Percentiles rank a stretch among this genome's conserved stretches.
These are phyloP conservation scores for Rattus rattus DNA, from an alignment of 2,113 vertebrate genomes.

Conservation along the genomic window DNA sequence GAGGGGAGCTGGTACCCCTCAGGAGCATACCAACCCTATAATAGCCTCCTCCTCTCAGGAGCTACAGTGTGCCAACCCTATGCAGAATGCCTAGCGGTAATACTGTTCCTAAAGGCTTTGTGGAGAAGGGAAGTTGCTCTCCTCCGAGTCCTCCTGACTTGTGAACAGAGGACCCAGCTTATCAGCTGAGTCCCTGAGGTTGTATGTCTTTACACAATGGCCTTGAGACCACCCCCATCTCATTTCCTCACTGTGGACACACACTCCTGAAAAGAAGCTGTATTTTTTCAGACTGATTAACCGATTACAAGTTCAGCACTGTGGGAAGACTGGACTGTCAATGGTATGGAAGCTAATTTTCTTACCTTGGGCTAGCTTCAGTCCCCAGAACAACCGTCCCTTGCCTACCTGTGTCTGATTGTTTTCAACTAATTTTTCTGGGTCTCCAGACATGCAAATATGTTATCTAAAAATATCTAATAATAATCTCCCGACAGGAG, in stretches of 20 bases:
- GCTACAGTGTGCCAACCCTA: neutral
- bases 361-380: neutral
- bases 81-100: neutral
- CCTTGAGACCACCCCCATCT: neutral
- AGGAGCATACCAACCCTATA: neutral
- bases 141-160: neutral
- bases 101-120: neutral
- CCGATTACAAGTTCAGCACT: neutral
- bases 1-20: no score
- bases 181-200: neutral
- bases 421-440: neutral
- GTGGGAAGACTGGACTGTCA: neutral
- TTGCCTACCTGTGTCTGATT: neutral
- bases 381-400: neutral
- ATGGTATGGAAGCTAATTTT: neutral
- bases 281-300: neutral
- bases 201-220: neutral
- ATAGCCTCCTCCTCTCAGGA: neutral
- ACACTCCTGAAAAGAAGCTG: neutral
- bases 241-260: neutral
- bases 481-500: neutral
- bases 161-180: neutral
- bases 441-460: neutral
- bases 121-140: neutral
- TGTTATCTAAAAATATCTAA: neutral